Conservation (phyloP, 1,140 invertebrate genomes). For the Ephestia elutella region DNA sequence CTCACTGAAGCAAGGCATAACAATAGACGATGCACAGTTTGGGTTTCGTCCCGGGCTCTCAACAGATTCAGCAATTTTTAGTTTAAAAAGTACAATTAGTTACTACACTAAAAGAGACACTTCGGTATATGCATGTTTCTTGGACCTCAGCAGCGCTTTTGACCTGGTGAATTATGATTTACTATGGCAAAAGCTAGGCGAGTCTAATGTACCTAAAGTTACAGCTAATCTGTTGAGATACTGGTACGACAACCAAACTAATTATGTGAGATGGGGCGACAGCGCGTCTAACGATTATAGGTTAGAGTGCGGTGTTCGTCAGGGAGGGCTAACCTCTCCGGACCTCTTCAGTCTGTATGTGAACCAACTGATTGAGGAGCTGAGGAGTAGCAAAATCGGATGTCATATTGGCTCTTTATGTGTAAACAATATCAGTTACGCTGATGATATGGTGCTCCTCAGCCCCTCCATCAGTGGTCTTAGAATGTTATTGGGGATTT, state of each 20-base stretch:
- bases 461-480: no score
- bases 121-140: background rate
- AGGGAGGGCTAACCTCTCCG: no score
- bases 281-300: no score
- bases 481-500: no score
- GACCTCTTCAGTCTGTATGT: no score
- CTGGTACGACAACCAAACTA: background rate
- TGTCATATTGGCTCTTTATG: no score
- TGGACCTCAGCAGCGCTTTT: background rate
- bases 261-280: background rate
- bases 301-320: no score
- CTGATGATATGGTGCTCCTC: no score
- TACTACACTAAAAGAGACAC: background rate
- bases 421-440: no score
- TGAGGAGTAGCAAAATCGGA: no score
- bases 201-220: background rate
- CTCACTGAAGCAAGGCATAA: background rate
- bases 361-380: no score
- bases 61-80: background rate
- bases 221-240: background rate
- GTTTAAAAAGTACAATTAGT: background rate
- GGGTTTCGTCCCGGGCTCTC: background rate
- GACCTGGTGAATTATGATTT: background rate
- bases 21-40: background rate
- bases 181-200: background rate